These are phyloP conservation scores for Paedocypris sp. DNA, from an alignment of 2,113 vertebrate species.

Conservation along the genomic window DNA sequence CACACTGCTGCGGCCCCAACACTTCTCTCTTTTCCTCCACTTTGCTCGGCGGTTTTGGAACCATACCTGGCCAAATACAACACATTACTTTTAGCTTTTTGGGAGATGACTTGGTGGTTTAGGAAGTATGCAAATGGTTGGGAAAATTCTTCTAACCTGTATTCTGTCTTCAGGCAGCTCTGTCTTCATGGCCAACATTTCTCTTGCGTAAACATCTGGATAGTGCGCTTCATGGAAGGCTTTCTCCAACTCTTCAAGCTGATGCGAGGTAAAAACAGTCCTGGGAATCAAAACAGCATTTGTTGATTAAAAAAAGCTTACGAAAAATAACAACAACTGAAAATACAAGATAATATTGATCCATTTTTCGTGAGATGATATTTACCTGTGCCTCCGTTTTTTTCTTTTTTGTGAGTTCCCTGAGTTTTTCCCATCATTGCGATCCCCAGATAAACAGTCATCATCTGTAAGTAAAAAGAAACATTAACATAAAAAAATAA, in stretches of 20 bases:
- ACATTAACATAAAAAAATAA: not conserved
- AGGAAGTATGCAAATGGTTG: not conserved
- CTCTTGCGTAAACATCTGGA: constrained; percentile 85
- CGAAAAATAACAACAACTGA: too few relatives aligned
- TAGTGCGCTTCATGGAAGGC: constrained; percentile 93
- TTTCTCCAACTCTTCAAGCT: constrained; percentile 92
- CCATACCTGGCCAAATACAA: constrained; percentile 71
- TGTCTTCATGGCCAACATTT: constrained; percentile 91
- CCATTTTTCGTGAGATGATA: too few relatives aligned
- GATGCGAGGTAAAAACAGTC: constrained; percentile 88
- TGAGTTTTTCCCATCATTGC: constrained; percentile 62
- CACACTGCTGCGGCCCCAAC: constrained; percentile 90
- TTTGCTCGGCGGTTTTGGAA: constrained; percentile 94
- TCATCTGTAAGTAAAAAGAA: constrained; percentile 63
- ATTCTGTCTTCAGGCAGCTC: constrained; percentile 90
- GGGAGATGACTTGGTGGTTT: too few relatives aligned
- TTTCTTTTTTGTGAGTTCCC: constrained; percentile 72
- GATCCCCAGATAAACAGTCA: constrained; percentile 70
- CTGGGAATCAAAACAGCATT: constrained; percentile 46
- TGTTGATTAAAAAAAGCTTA: not conserved
- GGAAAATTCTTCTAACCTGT: constrained; percentile 61
- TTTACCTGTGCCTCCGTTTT: constrained; percentile 84
- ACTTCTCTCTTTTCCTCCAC: constrained; percentile 92
- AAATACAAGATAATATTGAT: too few relatives aligned
- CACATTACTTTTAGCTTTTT: not conserved